Evolutionary conservation across 2,113 vertebrate species (phyloP).

Genomic region (Alligator sinensis): DNA sequence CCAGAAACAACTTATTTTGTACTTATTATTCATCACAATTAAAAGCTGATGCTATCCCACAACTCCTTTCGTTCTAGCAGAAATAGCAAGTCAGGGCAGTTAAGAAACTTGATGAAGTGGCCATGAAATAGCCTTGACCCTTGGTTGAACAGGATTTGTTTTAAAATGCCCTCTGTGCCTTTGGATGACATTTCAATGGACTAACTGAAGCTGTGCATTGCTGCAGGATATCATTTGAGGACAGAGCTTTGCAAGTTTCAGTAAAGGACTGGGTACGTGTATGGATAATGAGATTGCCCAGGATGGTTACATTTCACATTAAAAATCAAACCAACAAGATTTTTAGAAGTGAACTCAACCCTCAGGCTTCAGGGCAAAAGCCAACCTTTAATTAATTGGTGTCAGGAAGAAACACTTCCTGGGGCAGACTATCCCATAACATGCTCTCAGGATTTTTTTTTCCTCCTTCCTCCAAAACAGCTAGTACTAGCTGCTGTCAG

Average conservation of each 20-base stretch:
- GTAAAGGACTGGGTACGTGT: fast-evolving
- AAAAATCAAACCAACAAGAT: background rate
- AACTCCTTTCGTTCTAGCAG: background rate
- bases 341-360: background rate
- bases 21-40: background rate
- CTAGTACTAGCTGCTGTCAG: background rate
- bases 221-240: fast-evolving
- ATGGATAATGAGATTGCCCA: background rate
- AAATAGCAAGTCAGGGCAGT: background rate
- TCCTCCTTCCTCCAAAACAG: background rate
- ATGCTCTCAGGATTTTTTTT: background rate
- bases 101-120: slow-evolving; percentile 30
- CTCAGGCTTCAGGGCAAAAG: background rate
- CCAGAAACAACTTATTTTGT: background rate
- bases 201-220: background rate
- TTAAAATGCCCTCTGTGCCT: background rate
- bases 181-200: background rate
- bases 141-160: background rate
- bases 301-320: fast-evolving
- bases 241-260: background rate
- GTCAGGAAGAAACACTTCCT: background rate
- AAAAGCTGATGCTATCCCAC: background rate
- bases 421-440: fast-evolving
- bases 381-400: fast-evolving
- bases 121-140: slow-evolving; percentile 12